Conservation (phyloP, 2,797 vertebrate species). For the Chrosomus eos region DNA sequence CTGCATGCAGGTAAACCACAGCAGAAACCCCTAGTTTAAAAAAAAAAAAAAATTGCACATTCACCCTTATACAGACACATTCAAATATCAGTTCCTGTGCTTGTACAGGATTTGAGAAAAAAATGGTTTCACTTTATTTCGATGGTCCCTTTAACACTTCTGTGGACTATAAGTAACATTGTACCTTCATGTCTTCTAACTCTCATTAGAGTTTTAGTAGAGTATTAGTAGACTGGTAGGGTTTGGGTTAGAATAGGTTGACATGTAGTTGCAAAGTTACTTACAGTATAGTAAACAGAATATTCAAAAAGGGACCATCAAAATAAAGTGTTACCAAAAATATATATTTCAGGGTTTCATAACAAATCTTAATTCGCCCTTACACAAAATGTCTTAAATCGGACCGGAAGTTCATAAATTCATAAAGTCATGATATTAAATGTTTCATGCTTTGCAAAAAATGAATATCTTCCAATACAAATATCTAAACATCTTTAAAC, state of each 20-base stretch:
- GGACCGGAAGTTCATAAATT: background rate
- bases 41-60: background rate
- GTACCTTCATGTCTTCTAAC: too few species aligned
- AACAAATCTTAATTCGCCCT: background rate
- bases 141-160: too few species aligned
- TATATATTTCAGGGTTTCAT: background rate
- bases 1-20: conserved; percentile 95
- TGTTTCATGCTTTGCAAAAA: background rate
- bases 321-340: background rate
- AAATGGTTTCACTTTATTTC: too few species aligned
- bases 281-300: too few species aligned
- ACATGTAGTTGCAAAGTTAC: too few species aligned
- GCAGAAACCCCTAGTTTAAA: conserved; percentile 13
- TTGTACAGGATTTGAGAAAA: background rate
- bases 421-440: background rate
- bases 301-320: too few species aligned
- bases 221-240: too few species aligned
- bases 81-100: conserved; percentile 30
- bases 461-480: too few species aligned
- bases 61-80: conserved; percentile 23
- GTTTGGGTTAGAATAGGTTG: too few species aligned
- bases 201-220: too few species aligned
- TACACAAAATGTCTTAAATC: background rate
- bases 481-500: background rate
- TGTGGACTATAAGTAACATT: too few species aligned